phyloP scores from a whole-genome alignment of 2,888 invertebrate species.

The Yponomeuta cagnagella region DNA sequence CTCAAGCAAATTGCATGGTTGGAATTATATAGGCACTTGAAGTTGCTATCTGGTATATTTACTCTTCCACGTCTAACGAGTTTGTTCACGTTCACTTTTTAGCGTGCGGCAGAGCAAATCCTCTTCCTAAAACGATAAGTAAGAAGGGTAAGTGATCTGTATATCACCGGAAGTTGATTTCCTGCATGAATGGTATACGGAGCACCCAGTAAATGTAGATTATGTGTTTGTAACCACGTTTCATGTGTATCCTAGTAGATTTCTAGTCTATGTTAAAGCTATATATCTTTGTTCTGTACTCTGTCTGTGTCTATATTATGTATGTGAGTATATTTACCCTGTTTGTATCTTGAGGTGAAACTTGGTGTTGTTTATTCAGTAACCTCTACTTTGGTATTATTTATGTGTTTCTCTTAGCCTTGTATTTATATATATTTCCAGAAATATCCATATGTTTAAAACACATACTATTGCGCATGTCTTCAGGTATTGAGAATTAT shows the following conservation, averaged over 20 bases:
- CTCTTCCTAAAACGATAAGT: conserved; percentile 61
- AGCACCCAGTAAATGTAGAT: not conserved
- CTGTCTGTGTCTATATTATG: no score
- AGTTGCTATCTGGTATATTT: not conserved
- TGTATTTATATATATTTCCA: no score
- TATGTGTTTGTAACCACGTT: not conserved
- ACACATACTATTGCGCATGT: no score
- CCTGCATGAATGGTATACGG: conserved; percentile 3
- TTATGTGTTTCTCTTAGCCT: no score
- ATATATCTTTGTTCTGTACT: no score
- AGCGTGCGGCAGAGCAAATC: conserved; percentile 73
- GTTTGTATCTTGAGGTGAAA: no score
- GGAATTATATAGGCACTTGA: not conserved
- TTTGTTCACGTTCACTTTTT: conserved; percentile 57
- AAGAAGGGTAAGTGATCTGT: conserved; percentile 61
- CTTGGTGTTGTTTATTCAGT: no score
- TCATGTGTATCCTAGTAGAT: not conserved
- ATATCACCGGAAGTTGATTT: conserved; percentile 20
- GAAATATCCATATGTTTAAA: no score
- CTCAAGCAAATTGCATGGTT: not conserved
- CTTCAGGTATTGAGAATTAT: not conserved
- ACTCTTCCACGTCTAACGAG: conserved; percentile 39
- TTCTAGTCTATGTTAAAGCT: not conserved
- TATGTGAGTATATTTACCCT: no score
- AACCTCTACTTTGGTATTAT: no score